A percentile compares a stretch with the other conserved stretches of the same genome.
These are phyloP conservation scores for Lepidochitona cinerea DNA, from an alignment of 2,888 invertebrate species.

Conservation along the genomic window DNA sequence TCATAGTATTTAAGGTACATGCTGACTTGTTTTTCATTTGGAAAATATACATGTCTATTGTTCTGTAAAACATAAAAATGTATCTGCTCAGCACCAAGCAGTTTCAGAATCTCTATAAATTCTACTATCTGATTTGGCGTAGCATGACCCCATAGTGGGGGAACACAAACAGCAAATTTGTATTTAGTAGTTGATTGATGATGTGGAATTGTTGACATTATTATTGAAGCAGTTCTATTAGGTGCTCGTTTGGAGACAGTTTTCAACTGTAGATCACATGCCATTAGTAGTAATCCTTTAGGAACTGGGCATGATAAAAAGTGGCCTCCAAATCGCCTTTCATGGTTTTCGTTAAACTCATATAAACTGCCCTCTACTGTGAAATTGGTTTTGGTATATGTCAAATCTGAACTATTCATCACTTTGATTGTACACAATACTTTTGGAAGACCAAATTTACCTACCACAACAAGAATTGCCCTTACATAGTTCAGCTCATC, in stretches of 20 bases:
- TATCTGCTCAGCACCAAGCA: conserved; percentile 40
- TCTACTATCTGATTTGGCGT: conserved; percentile 34
- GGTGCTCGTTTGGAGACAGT: background rate
- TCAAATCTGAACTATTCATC: background rate
- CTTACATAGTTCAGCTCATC: background rate
- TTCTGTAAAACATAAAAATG: conserved; percentile 32
- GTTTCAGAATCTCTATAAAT: conserved; percentile 37
- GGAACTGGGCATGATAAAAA: conserved; percentile 42
- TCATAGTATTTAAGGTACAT: conserved; percentile 33
- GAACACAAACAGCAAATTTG: conserved; percentile 39
- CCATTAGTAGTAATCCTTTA: background rate
- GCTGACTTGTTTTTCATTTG: conserved; percentile 12
- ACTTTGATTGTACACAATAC: background rate
- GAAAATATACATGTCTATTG: background rate
- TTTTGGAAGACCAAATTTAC: background rate
- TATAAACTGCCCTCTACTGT: background rate
- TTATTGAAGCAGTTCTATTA: background rate
- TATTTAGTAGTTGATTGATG: background rate
- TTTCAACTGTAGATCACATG: background rate
- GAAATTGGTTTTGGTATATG: background rate
- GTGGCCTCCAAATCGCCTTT: conserved; percentile 41
- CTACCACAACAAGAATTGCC: background rate
- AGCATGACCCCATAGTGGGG: conserved; percentile 42
- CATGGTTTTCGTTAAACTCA: conserved; percentile 39
- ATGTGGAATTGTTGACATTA: background rate